Base-by-base conservation (phyloP, 2,888 invertebrate genomes). In the Machimus atricapillus region DNA sequence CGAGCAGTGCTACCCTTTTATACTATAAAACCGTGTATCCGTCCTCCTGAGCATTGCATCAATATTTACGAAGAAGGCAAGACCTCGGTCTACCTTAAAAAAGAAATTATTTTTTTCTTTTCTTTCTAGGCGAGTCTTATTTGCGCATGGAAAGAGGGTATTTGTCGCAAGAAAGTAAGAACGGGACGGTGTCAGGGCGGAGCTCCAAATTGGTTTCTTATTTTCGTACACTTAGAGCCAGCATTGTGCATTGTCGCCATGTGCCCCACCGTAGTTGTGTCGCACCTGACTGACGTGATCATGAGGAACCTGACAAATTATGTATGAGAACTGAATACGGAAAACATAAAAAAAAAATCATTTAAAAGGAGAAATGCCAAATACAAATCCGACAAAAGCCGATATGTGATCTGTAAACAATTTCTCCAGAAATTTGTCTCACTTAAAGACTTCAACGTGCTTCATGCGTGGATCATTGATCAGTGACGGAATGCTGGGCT, bases 1-100 rank as follows among this genome's bases (percentile, higher is more conserved):
- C 90, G 88, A 88, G 90, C 90, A 90, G 89, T 90, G 90, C 89
- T 90, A 90, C 91, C 91, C 91, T 92, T 92, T 91, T 92, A 92
- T 92, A 92, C 91, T 90, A 88, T 85, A 87, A 81, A 82, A 27
- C 40, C 40, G 77, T 79, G 58, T 66, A 66, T 37, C 16, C 40
- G 52, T 34, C 56, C 23, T 66, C 86, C 86, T 37, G 76, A 74
- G 73, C 52, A 31, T 74, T 77, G 76, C 52, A 56, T 34, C 37
- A 40, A 66, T 85, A 40, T 87, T 77, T 81, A 83, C 43, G 76
- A 16, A 76, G 52, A 77, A 76, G 77, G 27, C 23, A 79, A 79
- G 83, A 66, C 83, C 83, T 83, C 23, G 40, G 83, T 73, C 83
- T 83, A 83, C 83, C 83, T 58, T 83, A 87, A 86, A 85, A 81